Evolutionary conservation across 2,797 vertebrate species (phyloP).

Genomic region (Propithecus perrieri): DNA sequence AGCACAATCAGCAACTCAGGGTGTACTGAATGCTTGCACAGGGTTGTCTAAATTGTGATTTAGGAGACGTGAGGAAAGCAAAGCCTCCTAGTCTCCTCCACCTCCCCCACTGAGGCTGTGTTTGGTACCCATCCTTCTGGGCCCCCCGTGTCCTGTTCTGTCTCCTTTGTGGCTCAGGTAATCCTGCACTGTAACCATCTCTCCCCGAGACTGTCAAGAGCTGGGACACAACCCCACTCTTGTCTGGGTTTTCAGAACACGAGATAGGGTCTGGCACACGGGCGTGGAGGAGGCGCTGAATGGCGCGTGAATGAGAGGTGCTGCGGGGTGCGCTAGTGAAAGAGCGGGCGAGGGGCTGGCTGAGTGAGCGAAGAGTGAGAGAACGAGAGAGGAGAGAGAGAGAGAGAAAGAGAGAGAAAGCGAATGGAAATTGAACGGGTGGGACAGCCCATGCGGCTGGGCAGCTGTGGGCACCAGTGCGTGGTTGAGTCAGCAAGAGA

Average conservation of each 20-base stretch:
- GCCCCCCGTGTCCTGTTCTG: neutral
- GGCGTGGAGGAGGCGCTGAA: neutral
- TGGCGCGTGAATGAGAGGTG: neutral
- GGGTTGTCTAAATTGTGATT: neutral
- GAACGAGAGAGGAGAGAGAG: rapidly evolving
- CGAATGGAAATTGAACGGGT: neutral
- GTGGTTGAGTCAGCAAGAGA: neutral
- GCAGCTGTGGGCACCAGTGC: neutral
- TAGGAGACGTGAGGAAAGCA: neutral
- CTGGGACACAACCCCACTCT: neutral
- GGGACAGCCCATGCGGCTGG: neutral
- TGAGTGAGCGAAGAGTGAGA: neutral
- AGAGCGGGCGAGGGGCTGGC: neutral
- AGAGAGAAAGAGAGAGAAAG: neutral
- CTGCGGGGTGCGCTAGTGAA: no score
- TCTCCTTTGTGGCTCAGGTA: no score
- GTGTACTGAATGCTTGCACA: rapidly evolving
- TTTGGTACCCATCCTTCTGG: neutral
- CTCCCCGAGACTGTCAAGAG: neutral
- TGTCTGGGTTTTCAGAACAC: neutral
- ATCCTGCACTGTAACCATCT: rapidly evolving
- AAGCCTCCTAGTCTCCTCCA: neutral
- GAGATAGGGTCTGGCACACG: neutral
- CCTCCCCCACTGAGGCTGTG: neutral
- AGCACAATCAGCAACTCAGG: no score